Evolutionary conservation across 2,113 vertebrate genomes (phyloP).

Genomic region (Brachypodius melanocephalos): DNA sequence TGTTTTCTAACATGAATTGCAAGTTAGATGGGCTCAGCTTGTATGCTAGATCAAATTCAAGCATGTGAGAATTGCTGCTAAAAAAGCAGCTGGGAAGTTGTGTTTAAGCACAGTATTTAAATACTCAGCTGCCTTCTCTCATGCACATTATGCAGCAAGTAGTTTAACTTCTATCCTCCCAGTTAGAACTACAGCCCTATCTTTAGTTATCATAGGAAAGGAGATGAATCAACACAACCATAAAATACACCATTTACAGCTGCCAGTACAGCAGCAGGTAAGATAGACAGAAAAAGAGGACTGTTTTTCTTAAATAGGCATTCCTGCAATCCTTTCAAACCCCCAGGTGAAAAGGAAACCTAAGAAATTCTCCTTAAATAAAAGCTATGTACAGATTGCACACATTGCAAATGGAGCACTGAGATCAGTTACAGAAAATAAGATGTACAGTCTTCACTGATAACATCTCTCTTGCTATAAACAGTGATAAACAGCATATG

Average conservation of each 20-base stretch:
- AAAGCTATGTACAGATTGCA: constrained; percentile 79
- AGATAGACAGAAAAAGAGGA: neutral
- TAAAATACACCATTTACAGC: constrained; percentile 40
- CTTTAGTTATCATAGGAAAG: constrained; percentile 31
- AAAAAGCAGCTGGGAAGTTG: constrained; percentile 22
- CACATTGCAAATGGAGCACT: constrained; percentile 69
- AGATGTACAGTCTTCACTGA: constrained; percentile 58
- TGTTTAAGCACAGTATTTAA: neutral
- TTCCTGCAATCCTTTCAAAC: constrained; percentile 9
- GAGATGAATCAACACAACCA: constrained; percentile 10
- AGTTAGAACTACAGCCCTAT: constrained; percentile 2
- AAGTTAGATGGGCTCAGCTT: neutral
- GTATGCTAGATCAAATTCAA: neutral
- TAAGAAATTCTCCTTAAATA: constrained; percentile 74
- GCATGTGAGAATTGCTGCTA: neutral
- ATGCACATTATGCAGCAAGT: constrained; percentile 58
- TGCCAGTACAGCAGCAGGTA: constrained; percentile 46
- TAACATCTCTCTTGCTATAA: constrained; percentile 59
- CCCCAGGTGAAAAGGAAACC: constrained; percentile 44
- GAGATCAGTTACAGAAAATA: constrained; percentile 70
- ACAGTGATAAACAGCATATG: constrained; percentile 44
- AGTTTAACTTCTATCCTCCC: constrained; percentile 35
- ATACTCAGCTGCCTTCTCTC: constrained; percentile 24
- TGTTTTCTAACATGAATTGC: neutral
- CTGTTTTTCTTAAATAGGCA: constrained; percentile 9